phyloP scores from a whole-genome alignment of 2,797 vertebrate species.

The Dallia pectoralis region DNA sequence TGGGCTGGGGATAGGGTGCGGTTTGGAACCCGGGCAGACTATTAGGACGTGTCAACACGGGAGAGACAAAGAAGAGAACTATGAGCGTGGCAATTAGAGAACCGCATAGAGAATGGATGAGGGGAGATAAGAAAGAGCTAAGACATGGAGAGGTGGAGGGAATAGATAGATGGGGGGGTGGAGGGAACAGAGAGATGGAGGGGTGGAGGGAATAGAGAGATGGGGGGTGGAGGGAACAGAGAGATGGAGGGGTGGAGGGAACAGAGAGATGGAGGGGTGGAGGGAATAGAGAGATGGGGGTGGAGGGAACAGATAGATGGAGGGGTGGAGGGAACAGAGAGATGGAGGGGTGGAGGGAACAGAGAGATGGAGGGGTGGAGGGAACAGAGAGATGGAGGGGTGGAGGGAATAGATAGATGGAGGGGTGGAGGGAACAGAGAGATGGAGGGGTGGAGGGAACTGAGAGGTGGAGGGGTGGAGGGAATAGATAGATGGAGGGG shows the following conservation, averaged over 20 bases:
- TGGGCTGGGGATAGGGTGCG: not conserved
- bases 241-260: too few species aligned
- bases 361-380: not conserved
- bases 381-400: not conserved
- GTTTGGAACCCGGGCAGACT: constrained; percentile 45
- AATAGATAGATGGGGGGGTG: too few species aligned
- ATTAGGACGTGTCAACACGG: constrained; percentile 76
- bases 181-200: too few species aligned
- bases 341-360: not conserved
- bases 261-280: not conserved
- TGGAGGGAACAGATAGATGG: not conserved
- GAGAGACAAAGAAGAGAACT: constrained; percentile 75
- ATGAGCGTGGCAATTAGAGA: constrained; percentile 73
- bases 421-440: not conserved
- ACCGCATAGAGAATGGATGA: constrained; percentile 60
- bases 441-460: not conserved
- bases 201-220: too few species aligned
- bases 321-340: not conserved
- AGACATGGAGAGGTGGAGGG: too few species aligned
- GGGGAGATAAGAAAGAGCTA: not conserved
- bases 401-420: not conserved
- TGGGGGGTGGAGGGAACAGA: too few species aligned
- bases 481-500: too few species aligned
- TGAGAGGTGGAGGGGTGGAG: not conserved
- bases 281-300: not conserved